Conservation (phyloP, 2,113 vertebrate genomes). For the Phylloscopus whistleri region DNA sequence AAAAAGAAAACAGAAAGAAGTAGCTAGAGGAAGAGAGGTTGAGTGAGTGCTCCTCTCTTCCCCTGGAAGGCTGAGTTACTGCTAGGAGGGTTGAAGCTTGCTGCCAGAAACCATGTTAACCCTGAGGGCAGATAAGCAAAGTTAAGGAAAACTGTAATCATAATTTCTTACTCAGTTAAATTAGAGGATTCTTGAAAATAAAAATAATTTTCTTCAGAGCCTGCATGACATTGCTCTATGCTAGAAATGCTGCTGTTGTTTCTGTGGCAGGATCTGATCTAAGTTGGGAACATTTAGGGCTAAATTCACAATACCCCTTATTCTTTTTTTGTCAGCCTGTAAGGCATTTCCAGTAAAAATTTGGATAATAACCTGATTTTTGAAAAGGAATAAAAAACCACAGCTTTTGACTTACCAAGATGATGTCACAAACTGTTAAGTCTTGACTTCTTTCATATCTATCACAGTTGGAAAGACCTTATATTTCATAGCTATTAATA, state of each 20-base stretch:
- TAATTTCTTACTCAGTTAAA: not conserved
- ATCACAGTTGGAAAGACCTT: not conserved
- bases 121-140: not conserved
- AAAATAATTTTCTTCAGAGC: not conserved
- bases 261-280: not conserved
- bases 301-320: not conserved
- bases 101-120: not conserved
- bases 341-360: not conserved
- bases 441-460: not conserved
- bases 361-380: not conserved
- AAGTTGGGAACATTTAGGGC: not conserved
- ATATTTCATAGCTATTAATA: not conserved
- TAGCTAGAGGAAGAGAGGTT: not conserved
- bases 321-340: not conserved
- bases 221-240: not conserved
- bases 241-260: not conserved
- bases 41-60: not conserved
- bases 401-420: not conserved
- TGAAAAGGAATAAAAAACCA: not conserved
- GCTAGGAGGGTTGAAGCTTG: not conserved
- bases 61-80: not conserved
- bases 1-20: not conserved
- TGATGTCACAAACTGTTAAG: not conserved
- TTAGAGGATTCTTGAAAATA: not conserved
- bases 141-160: not conserved